These are phyloP conservation scores for Heterotilapia buettikoferi DNA, from an alignment of 2,113 vertebrate genomes.

Conservation along the genomic window DNA sequence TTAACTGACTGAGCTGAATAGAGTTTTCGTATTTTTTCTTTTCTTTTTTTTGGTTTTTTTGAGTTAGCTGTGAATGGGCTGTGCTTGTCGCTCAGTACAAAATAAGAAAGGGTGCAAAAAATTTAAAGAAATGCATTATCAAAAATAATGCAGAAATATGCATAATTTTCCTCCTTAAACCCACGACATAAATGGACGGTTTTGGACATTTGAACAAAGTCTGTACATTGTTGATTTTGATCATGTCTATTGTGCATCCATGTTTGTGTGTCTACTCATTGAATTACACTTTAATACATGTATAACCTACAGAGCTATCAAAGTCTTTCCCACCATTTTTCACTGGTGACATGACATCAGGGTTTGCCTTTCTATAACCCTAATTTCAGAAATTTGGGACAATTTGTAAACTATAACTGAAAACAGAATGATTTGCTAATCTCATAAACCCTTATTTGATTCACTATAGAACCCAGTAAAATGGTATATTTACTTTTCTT, in stretches of 20 bases:
- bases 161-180: not conserved
- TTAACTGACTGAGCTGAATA: constrained; percentile 16
- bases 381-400: not conserved
- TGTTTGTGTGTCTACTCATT: constrained; percentile 46
- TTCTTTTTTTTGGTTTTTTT: not conserved
- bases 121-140: not conserved
- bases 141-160: constrained; percentile 20
- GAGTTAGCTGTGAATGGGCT: constrained; percentile 19
- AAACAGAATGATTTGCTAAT: not conserved
- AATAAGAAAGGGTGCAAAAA: not conserved
- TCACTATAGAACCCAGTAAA: not conserved
- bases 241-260: constrained; percentile 37
- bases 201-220: constrained; percentile 15
- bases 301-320: not conserved
- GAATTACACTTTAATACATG: constrained; percentile 54
- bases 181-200: not conserved
- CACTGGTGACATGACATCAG: not conserved
- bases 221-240: constrained; percentile 31
- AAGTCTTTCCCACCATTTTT: not conserved
- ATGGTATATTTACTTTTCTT: not conserved
- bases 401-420: not conserved
- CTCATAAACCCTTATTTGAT: not conserved
- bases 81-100: constrained; percentile 1
- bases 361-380: not conserved
- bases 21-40: not conserved